Base-by-base conservation (phyloP, 2,888 invertebrate species). In the Tillus elongatus region DNA sequence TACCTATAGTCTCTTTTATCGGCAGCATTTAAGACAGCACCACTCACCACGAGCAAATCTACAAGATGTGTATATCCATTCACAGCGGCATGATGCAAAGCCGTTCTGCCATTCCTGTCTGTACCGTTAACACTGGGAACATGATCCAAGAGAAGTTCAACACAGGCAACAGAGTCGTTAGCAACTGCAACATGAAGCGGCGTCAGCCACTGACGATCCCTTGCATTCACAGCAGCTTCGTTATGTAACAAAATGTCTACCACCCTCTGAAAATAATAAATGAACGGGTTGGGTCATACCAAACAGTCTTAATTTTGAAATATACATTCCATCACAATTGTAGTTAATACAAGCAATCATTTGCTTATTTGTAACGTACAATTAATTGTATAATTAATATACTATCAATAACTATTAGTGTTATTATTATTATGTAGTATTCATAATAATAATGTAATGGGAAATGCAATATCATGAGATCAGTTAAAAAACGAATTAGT, bases 201-300 rank as follows among this genome's bases (percentile, higher is more conserved):
- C 1, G 77, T 78, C 53, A 76, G 77, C 77, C 77, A 77, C 47
- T 71, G 67, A 38, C 72, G 67, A 56, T 79, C 77, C 24, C 76
- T 58, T 2, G 73, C 72, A 50, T 70, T 72, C 1, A 72, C 69
- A 50, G 77, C 73, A 1, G 76, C 77, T 38, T 73, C 66, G 46
- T 74, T 67, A 35, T 66, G 61, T 30, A 79, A 53, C 15, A 79
- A 56, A 6, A 72, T 54, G 26, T 70, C 63, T 2, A 77, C 70
- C 6, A 66, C 64, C 8, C 65, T 64, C 52, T 67, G 51, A n/a
- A n/a, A n/a, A n/a, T n/a, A n/a, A n/a, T n/a, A n/a, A n/a, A n/a
- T n/a, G n/a, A n/a, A n/a, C n/a, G n/a, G n/a, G n/a, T n/a, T n/a
- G n/a, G n/a, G n/a, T n/a, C n/a, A n/a, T n/a, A 39, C 59, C 54